A percentile compares a stretch with the other conserved stretches of the same genome.
These are phyloP conservation scores for Oikopleura dioica DNA, from an alignment of 23 tunicate species.

Conservation along the genomic window DNA sequence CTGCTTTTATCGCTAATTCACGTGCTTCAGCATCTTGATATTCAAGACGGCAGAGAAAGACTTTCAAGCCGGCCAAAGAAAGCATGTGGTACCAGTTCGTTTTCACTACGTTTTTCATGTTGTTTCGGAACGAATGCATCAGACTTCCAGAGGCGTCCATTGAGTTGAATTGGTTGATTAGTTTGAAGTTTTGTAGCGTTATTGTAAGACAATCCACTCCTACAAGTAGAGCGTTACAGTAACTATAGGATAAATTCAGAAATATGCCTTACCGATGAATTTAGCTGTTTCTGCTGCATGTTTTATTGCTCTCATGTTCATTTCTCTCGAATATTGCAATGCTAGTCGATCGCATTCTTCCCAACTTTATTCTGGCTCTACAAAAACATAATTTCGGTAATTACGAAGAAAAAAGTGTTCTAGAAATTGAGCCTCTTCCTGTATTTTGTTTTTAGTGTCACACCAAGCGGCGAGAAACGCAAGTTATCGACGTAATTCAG, in stretches of 20 bases:
- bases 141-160: neutral
- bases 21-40: too few species aligned
- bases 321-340: neutral
- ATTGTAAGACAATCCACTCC: neutral
- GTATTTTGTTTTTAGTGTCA: neutral
- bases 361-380: neutral
- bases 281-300: neutral
- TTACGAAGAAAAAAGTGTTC: neutral
- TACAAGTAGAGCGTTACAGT: too few species aligned
- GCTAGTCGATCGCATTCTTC: neutral
- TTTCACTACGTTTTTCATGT: neutral
- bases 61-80: neutral
- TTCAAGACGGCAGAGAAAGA: neutral
- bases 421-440: neutral
- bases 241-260: too few species aligned
- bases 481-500: conserved; percentile 1
- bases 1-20: too few species aligned
- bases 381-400: neutral
- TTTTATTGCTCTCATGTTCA: neutral
- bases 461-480: neutral
- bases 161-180: neutral
- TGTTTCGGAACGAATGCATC: neutral
- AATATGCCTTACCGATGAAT: neutral
- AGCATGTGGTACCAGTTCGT: conserved; percentile 2
- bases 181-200: neutral